Conservation (phyloP, 2,888 invertebrate genomes). For the Choristoneura rosaceana region DNA sequence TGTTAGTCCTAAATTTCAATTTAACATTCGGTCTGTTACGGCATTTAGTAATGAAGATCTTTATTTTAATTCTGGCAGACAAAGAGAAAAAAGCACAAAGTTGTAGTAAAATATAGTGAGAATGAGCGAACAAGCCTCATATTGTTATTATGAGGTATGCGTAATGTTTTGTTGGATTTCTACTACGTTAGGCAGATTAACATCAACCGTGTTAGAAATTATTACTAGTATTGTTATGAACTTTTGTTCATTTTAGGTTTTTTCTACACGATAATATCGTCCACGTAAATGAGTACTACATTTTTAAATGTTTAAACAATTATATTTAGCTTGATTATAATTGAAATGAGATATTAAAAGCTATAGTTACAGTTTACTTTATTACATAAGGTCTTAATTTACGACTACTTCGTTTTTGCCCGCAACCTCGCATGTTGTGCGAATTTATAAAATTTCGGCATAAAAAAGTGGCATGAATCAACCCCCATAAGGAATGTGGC, state of each 20-base stretch:
- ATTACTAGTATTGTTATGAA: conserved; percentile 11
- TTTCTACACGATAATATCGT: not conserved
- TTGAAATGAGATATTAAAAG: not conserved
- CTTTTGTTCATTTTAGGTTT: conserved; percentile 6
- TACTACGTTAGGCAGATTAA: conserved; percentile 28
- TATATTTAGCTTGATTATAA: not conserved
- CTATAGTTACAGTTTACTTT: not conserved
- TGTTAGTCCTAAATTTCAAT: not conserved
- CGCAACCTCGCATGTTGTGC: no score
- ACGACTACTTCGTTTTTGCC: no score
- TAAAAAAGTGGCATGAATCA: no score
- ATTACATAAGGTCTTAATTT: no score
- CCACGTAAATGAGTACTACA: not conserved
- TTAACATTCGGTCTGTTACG: not conserved
- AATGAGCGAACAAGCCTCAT: conserved; percentile 24
- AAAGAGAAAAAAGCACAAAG: not conserved
- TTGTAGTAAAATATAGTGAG: conserved; percentile 25
- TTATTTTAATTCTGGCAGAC: not conserved
- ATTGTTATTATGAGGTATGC: conserved; percentile 15
- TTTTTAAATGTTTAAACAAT: not conserved
- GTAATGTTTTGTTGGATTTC: conserved; percentile 27
- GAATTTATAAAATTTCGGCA: no score
- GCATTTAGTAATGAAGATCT: not conserved
- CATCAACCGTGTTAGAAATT: conserved; percentile 9
- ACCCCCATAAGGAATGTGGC: no score